These are phyloP conservation scores for Brachyopa scutellaris DNA, from an alignment of 2,888 invertebrate species.

Conservation along the genomic window DNA sequence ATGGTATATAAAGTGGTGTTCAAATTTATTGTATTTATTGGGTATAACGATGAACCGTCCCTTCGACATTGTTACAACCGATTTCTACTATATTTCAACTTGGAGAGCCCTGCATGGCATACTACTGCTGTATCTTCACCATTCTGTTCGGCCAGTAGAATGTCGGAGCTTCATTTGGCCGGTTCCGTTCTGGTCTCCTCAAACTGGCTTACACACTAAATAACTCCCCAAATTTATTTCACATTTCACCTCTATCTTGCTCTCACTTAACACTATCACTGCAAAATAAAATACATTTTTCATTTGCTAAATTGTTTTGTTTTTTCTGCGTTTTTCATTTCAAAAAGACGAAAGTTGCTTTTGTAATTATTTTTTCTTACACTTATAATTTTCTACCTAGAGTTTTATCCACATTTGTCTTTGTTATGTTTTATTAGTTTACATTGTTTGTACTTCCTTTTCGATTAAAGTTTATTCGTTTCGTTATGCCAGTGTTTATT, in stretches of 20 bases:
- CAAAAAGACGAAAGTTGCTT: neutral
- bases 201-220: constrained; percentile 20
- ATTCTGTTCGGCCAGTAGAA: too few relatives aligned
- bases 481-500: constrained; percentile 66
- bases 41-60: too few relatives aligned
- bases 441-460: neutral
- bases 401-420: neutral
- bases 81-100: too few relatives aligned
- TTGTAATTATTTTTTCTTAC: neutral
- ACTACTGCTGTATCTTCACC: too few relatives aligned
- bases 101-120: too few relatives aligned
- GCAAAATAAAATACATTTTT: too few relatives aligned
- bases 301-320: neutral
- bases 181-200: neutral
- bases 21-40: too few relatives aligned
- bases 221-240: neutral
- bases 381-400: neutral
- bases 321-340: neutral
- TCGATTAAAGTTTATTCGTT: constrained; percentile 23
- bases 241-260: neutral
- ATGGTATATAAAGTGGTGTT: too few relatives aligned
- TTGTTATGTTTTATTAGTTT: constrained; percentile 15
- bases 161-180: too few relatives aligned
- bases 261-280: constrained; percentile 14
- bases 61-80: too few relatives aligned